phyloP scores from a whole-genome alignment of 1,140 invertebrate genomes.

The Melanaphis sacchari region DNA sequence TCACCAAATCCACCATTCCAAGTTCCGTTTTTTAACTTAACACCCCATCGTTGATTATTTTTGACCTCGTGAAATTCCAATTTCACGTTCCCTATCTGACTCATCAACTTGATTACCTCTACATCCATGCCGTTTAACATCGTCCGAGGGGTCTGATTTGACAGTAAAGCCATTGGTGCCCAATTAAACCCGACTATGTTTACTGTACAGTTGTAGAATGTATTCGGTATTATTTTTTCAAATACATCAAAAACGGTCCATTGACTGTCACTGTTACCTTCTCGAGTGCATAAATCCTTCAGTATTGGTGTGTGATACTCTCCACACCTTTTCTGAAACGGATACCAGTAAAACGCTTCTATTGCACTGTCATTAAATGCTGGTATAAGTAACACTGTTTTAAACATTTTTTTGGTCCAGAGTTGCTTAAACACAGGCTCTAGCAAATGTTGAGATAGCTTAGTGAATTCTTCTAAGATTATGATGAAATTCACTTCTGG shows the following conservation, averaged over 20 bases:
- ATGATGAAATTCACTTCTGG: neutral
- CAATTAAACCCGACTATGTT: conserved; percentile 29
- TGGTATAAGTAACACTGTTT: conserved; percentile 1
- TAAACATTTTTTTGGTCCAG: neutral
- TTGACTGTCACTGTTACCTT: neutral
- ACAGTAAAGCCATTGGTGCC: neutral
- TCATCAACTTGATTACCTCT: neutral
- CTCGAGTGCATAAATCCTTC: neutral
- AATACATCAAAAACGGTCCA: neutral
- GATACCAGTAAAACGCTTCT: conserved; percentile 3
- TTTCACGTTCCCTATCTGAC: neutral
- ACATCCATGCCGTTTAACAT: conserved; percentile 28
- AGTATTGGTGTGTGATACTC: neutral
- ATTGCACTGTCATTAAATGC: neutral
- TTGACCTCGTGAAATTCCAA: neutral
- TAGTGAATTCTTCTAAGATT: neutral
- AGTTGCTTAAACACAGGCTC: neutral
- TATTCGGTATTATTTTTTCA: neutral
- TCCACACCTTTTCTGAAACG: neutral
- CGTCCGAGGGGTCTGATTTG: neutral
- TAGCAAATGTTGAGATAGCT: neutral
- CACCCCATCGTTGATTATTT: neutral
- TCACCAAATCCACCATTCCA: conserved; percentile 35
- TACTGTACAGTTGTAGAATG: neutral
- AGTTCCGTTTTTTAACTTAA: neutral